A percentile compares a stretch with the other conserved stretches of the same genome.
These are phyloP conservation scores for Lamellibrachia luymesi DNA, from an alignment of 1,140 invertebrate species.

Conservation along the genomic window DNA sequence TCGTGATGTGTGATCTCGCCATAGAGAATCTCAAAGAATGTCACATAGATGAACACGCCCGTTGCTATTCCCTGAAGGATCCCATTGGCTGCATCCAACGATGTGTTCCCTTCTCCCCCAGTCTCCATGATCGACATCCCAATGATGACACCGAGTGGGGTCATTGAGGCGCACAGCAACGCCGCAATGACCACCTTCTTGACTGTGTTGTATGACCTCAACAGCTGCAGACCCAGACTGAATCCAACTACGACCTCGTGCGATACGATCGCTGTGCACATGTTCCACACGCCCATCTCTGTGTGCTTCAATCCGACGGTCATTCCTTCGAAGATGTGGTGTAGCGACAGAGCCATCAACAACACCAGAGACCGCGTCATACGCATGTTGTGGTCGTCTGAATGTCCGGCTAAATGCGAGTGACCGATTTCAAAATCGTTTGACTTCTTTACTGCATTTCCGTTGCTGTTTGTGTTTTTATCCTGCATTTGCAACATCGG, in stretches of 20 bases:
- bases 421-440: not conserved
- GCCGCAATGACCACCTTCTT: conserved; percentile 63
- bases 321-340: conserved; percentile 77
- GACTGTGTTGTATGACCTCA: conserved; percentile 54
- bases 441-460: not conserved
- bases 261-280: conserved; percentile 64
- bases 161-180: conserved; percentile 67
- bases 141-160: conserved; percentile 67
- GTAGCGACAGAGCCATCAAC: conserved; percentile 72
- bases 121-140: conserved; percentile 61
- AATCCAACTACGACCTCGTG: conserved; percentile 67
- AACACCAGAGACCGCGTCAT: conserved; percentile 55
- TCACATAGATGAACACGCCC: conserved; percentile 88
- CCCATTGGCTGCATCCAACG: conserved; percentile 54
- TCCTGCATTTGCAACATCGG: not conserved
- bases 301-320: conserved; percentile 71
- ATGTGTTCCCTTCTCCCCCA: conserved; percentile 20
- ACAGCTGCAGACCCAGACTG: conserved; percentile 65
- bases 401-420: not conserved
- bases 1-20: conserved; percentile 53
- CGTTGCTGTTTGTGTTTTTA: not conserved
- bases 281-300: conserved; percentile 48
- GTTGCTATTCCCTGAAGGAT: conserved; percentile 72
- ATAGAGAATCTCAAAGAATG: conserved; percentile 85
- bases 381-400: not conserved